Conservation (phyloP, 2,888 invertebrate species). For the Metopia argyrocephala region DNA sequence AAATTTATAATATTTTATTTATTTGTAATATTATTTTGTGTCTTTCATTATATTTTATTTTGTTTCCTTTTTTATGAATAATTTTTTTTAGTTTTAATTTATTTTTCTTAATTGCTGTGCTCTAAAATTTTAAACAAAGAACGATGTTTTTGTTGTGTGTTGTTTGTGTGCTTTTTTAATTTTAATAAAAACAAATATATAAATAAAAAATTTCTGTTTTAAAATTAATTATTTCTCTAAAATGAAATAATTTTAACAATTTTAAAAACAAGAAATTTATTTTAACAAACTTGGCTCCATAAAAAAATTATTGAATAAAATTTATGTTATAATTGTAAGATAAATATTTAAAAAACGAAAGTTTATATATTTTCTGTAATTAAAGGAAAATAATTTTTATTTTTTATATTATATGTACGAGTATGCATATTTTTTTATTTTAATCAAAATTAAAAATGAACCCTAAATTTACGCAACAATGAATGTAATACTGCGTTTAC, state of each 20-base stretch:
- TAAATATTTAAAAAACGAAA: background rate
- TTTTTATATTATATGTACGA: too few relatives aligned
- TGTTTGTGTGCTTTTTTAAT: slow-evolving; percentile 43
- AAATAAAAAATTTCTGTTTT: slow-evolving; percentile 12
- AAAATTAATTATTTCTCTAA: slow-evolving; percentile 42
- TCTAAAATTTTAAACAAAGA: slow-evolving; percentile 29
- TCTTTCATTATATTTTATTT: too few relatives aligned
- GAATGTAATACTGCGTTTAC: too few relatives aligned
- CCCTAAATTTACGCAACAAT: too few relatives aligned
- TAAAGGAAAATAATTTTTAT: too few relatives aligned
- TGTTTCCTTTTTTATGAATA: background rate
- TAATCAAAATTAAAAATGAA: too few relatives aligned
- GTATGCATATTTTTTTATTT: too few relatives aligned
- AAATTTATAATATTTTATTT: slow-evolving; percentile 8
- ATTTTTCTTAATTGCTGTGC: slow-evolving; percentile 39
- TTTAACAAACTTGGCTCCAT: background rate
- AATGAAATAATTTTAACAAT: slow-evolving; percentile 31
- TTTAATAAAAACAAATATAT: background rate
- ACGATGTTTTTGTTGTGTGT: slow-evolving; percentile 52
- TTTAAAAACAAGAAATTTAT: slow-evolving; percentile 29
- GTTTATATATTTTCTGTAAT: too few relatives aligned
- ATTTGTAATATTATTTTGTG: background rate
- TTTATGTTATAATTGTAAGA: too few relatives aligned
- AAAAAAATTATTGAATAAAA: too few relatives aligned
- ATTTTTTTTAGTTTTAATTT: slow-evolving; percentile 11